A percentile compares a stretch with the other conserved stretches of the same genome.
Evolutionary conservation across 2,797 vertebrate genomes (phyloP).

Genomic region (Steatocranus sp.): DNA sequence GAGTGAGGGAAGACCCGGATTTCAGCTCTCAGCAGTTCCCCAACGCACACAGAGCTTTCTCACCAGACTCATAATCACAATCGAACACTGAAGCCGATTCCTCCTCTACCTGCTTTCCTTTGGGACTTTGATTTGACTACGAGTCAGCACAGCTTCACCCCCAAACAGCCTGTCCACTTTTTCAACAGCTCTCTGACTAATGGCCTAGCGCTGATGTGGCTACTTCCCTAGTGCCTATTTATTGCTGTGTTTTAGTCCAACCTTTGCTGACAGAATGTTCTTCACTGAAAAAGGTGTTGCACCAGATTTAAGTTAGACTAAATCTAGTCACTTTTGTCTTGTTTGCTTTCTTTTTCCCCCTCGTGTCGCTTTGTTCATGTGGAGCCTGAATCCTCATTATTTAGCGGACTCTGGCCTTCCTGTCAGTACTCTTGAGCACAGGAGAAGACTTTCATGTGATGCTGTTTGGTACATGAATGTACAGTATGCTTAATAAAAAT

Average conservation of each 20-base stretch:
- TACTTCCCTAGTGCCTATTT: slow-evolving; percentile 60
- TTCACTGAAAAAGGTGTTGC: background rate
- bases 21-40: slow-evolving; percentile 87
- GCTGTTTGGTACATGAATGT: slow-evolving; percentile 67
- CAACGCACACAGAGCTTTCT: slow-evolving; percentile 84
- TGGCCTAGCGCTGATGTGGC: background rate
- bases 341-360: slow-evolving; percentile 1
- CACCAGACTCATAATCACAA: slow-evolving; percentile 76
- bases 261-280: background rate
- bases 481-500: slow-evolving; percentile 67
- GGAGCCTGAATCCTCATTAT: slow-evolving; percentile 2
- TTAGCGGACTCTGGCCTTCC: slow-evolving; percentile 17
- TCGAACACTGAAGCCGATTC: background rate
- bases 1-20: slow-evolving; percentile 85
- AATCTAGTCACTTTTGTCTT: background rate
- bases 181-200: slow-evolving; percentile 7
- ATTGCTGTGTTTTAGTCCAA: slow-evolving; percentile 41
- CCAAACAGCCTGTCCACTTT: background rate
- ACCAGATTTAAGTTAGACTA: background rate
- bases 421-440: slow-evolving; percentile 22
- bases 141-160: background rate
- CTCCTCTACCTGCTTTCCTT: background rate
- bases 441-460: slow-evolving; percentile 47
- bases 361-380: slow-evolving; percentile 28
- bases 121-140: background rate